These are phyloP conservation scores for Leucoraja erinaceus DNA, from an alignment of 2,113 vertebrate genomes.

Conservation along the genomic window DNA sequence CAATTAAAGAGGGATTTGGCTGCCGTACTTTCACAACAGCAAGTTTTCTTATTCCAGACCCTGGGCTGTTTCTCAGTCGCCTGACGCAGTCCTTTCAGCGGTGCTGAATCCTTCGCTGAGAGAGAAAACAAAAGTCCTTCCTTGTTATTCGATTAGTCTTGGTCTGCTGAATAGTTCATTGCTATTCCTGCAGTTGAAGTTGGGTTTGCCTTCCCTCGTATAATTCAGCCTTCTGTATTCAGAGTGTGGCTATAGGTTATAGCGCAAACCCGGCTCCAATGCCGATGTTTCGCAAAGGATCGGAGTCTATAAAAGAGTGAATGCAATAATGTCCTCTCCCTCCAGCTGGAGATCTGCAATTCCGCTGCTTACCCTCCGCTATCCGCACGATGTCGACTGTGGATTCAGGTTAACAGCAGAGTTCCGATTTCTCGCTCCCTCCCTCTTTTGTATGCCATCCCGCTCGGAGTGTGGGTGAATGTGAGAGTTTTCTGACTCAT, in stretches of 20 bases:
- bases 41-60: slow-evolving; percentile 36
- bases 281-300: background rate
- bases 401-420: slow-evolving; percentile 27
- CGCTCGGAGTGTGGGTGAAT: slow-evolving; percentile 25
- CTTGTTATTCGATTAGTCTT: slow-evolving; percentile 35
- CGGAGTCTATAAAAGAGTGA: slow-evolving; percentile 30
- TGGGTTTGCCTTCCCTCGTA: slow-evolving; percentile 13
- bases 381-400: background rate
- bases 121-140: background rate
- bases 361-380: background rate
- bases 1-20: slow-evolving; percentile 13
- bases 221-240: slow-evolving; percentile 29
- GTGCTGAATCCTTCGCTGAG: background rate
- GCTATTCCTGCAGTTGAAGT: slow-evolving; percentile 36
- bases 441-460: slow-evolving; percentile 33
- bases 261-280: background rate
- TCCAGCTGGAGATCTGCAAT: slow-evolving; percentile 14
- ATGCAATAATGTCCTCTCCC: slow-evolving; percentile 31
- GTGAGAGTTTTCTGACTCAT: slow-evolving; percentile 37
- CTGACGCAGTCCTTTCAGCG: slow-evolving; percentile 35
- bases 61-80: background rate
- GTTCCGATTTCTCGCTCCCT: slow-evolving; percentile 28
- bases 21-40: slow-evolving; percentile 25
- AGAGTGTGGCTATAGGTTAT: slow-evolving; percentile 4
- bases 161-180: slow-evolving; percentile 34